Base-by-base conservation (phyloP, 2,888 invertebrate genomes). In the Zhengitettix transpicula region DNA sequence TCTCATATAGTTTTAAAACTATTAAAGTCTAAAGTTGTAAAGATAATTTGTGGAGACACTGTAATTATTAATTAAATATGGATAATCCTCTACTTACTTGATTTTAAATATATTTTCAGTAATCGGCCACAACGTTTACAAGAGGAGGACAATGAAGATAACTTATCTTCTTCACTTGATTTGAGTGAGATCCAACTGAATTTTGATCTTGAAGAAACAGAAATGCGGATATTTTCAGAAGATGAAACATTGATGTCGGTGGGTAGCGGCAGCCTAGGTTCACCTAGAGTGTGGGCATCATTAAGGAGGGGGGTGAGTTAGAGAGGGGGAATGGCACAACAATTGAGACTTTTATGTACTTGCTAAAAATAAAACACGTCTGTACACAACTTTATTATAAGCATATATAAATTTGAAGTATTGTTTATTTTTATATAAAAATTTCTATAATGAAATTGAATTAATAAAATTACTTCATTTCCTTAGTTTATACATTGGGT, bases 211-310 rank as follows among this genome's bases (percentile, higher is more conserved):
- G 90, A 91, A 68, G 90, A 91, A 71, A 77, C 88, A 1, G 90
- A 90, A 73, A 84, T 87, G 80, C 80, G 88, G 67, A 89, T 91
- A 75, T 89, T 91, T 72, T 89, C 89, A n/a, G 90, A 90, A 69
- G 90, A 89, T 70, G 90, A 90, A 68, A 82, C 84, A 62, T 69
- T 81, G 55, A 82, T 83, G 55, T 67, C 68, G 28, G 65, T 66
- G 1, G 63, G 66, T 10, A 61, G 64, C 42, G 68, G 65, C 9
- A 65, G 65, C 56, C 47, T 65, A 40, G 56, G 60, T 10, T 62
- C 61, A 11, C 56, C 61, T 17, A 60, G 57, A 52, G 40, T 63
- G 15, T 10, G 54, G 16, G 42, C 44, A n/a, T 12, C n/a, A 16
- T 16, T n/a, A 14, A 47, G 47, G 47, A 47, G 47, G n/a, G 47